Conservation (phyloP, 2,797 vertebrate species). For the Pseudomugil gertrudae region DNA sequence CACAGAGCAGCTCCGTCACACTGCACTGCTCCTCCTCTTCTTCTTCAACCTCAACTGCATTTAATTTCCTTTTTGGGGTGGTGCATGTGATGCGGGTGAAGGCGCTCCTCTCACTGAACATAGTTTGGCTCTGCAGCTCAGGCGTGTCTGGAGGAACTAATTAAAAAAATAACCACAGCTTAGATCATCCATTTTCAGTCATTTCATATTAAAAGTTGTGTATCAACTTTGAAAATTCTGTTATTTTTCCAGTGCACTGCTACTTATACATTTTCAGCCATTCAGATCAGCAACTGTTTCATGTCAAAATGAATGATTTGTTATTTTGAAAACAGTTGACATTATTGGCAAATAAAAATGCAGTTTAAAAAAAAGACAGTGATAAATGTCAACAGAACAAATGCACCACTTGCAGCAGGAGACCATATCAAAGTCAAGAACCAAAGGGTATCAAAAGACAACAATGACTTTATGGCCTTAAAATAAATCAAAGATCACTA, state of each 20-base stretch:
- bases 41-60: constrained; percentile 15
- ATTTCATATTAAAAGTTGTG: not conserved
- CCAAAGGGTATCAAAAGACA: not conserved
- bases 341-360: not conserved
- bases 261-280: not conserved
- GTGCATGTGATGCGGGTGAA: constrained; percentile 73
- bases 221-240: not conserved
- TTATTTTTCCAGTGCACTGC: not conserved
- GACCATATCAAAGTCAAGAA: not conserved
- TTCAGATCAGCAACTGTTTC: not conserved
- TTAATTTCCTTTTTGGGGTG: constrained; percentile 42
- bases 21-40: constrained; percentile 54
- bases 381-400: not conserved
- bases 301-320: not conserved
- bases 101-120: constrained; percentile 81
- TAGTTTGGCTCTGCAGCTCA: constrained; percentile 41
- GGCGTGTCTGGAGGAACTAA: constrained; percentile 34
- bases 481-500: too few species aligned
- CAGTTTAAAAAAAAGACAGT: not conserved
- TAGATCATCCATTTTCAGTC: not conserved
- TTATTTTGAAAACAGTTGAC: not conserved
- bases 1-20: constrained; percentile 60
- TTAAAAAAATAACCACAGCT: constrained; percentile 17
- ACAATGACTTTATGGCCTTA: not conserved
- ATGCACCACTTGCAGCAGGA: not conserved